A percentile compares a stretch with the other conserved stretches of the same genome.
These are phyloP conservation scores for Otus sunia DNA, from an alignment of 2,113 vertebrate species.

Conservation along the genomic window DNA sequence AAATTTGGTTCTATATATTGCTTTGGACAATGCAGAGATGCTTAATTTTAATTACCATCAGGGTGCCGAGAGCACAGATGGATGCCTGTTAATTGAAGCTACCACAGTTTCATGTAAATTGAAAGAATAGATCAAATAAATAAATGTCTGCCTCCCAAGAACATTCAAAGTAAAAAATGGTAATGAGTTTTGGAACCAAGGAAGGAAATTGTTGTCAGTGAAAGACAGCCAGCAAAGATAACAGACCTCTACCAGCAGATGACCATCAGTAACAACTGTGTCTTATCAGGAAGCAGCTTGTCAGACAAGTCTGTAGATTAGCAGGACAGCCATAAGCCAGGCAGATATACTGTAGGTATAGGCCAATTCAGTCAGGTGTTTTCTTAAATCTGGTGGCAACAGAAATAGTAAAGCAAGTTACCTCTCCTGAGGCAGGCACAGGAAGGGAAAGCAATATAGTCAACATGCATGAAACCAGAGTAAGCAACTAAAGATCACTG, in stretches of 20 bases:
- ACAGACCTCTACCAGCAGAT: background rate
- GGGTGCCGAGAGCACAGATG: background rate
- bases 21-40: background rate
- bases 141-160: conserved; percentile 1
- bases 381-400: background rate
- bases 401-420: background rate
- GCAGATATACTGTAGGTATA: background rate
- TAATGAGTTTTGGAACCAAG: background rate
- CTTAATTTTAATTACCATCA: conserved; percentile 29
- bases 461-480: background rate
- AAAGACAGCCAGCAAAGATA: conserved; percentile 7
- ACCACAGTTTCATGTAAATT: background rate
- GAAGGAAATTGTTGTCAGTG: conserved; percentile 14
- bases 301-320: background rate
- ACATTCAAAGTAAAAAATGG: conserved; percentile 32
- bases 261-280: background rate
- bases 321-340: background rate
- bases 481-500: background rate
- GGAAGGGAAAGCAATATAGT: background rate
- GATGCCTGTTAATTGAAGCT: conserved; percentile 23
- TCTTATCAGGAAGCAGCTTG: background rate
- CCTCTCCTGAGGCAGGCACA: background rate
- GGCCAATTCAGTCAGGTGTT: background rate
- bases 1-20: background rate
- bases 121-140: conserved; percentile 19